Base-by-base conservation (phyloP, 2,888 invertebrate species). In the Megaustenia siamemsis region DNA sequence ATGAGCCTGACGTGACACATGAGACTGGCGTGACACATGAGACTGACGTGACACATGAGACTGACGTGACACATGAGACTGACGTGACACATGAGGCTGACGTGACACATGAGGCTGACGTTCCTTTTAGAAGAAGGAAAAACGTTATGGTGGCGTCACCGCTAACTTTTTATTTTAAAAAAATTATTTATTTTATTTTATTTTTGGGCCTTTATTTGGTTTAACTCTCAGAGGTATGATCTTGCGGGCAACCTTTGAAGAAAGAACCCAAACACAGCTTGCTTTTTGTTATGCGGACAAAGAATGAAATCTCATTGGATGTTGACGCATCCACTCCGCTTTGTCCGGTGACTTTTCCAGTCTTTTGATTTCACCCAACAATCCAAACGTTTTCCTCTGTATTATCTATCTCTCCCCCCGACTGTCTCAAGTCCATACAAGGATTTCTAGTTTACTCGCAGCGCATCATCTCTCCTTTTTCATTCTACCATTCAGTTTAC, bases 401-500 rank as follows among this genome's bases (percentile, higher is more conserved):
- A 32, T 63, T 12, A 10, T 32, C 63, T 32, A 28, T 32, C 32
- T 63, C 63, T 18, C 21, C 53, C 53, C 18, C 28, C 32, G 63
- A 1, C 15, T 63, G 63, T 63, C 63, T 63, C 32, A 32, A 63
- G 32, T 32, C 32, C 63, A 28, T 63, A 32, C 2, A 63, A 32
- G 32, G 32, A 63, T 63, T 32, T 63, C 12, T 21, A 15, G 32
- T 63, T 63, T 32, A 32, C 63, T 32, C 63, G 32, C 5, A 60
- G 63, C 32, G 15, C 32, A 28, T 28, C 60, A n/a, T 28, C 32
- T 28, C 32, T 21, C 63, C 12, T 32, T 15, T 32, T 32, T 63
- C 71, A 71, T 71, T 71, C 43, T 43, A 40, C 71, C 3, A 45
- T 56, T 24, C 56, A 56, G 56, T 56, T n/a, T 66, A 28, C 28